Evolutionary conservation across 2,113 vertebrate species (phyloP), one percentile per base, ranked within the genome.

Genomic region (Boleophthalmus pectinirostris): DNA sequence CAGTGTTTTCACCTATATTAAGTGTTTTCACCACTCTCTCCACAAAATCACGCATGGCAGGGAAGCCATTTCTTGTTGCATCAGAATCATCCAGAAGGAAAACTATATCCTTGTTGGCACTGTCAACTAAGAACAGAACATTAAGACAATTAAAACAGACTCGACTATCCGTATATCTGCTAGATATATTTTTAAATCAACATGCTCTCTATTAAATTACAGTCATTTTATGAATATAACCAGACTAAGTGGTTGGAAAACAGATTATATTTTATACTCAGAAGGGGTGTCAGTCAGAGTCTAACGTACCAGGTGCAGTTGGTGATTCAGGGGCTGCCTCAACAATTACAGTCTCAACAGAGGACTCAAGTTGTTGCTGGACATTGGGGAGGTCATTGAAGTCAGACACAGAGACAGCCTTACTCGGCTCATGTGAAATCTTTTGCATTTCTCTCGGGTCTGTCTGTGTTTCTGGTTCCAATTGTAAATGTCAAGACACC

Each of bases 21-120:
- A 85, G 80, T 24, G 35, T 77, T 64, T 83, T 70, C 13, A 87
- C 77, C 49, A 82, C 53, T 64, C 25, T 79, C 24, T 79, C 69
- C 21, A 80, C 78, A 80, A 80, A 80, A 57, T 75, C 65, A 23
- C 16, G 54, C 78, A 80, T 72, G 16, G 73, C 64, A 72, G 73
- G 65, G 73, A 80, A 80, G 49, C 49, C 73, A 65, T 21, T 72
- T 53, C 54, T 72, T 11, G 73, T 80, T n/a, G 33, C 64, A 72
- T 80, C 54, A 70, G 78, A 75, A 35, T 68, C 78, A 72, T 51
- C 49, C 49, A 51, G 49, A 20, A 51, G 18, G 49, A 51, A 51
- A 51, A 51, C 49, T 51, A 51, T 20, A 51, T 51, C 49, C 49
- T 51, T 51, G 49, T 20, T 51, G 49, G 49, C 49, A 51, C 49